These are phyloP conservation scores for Tyto alba DNA, from an alignment of 2,113 vertebrate genomes.

Conservation along the genomic window DNA sequence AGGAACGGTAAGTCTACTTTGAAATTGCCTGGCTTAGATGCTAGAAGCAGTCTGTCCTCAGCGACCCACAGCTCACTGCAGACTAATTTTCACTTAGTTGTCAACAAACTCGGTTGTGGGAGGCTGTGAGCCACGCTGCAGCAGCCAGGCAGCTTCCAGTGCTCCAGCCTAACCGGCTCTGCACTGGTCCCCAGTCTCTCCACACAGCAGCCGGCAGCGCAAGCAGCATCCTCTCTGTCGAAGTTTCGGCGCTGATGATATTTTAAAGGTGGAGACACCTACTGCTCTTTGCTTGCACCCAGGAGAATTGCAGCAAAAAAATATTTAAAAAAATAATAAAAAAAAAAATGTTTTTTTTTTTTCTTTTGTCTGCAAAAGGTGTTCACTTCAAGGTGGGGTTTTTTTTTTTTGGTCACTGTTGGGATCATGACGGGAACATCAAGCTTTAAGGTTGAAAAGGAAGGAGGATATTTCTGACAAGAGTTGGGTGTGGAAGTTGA, in stretches of 20 bases:
- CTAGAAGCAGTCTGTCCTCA: neutral
- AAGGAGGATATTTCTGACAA: neutral
- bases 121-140: neutral
- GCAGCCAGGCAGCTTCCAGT: neutral
- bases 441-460: neutral
- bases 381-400: accelerated
- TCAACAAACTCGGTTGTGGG: neutral
- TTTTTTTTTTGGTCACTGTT: neutral
- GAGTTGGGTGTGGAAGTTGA: neutral
- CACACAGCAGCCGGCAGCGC: neutral
- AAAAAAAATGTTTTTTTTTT: accelerated
- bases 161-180: neutral
- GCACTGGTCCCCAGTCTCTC: accelerated
- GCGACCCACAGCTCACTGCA: neutral
- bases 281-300: neutral
- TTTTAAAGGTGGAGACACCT: neutral
- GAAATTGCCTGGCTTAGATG: neutral
- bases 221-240: neutral
- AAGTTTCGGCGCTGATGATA: neutral
- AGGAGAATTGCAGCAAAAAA: neutral
- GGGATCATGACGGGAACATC: neutral
- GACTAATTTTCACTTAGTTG: neutral
- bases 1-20: neutral
- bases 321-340: too few relatives aligned
- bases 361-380: neutral